phyloP scores from a whole-genome alignment of 2,888 invertebrate species.

The Amphiduros pacificus region DNA sequence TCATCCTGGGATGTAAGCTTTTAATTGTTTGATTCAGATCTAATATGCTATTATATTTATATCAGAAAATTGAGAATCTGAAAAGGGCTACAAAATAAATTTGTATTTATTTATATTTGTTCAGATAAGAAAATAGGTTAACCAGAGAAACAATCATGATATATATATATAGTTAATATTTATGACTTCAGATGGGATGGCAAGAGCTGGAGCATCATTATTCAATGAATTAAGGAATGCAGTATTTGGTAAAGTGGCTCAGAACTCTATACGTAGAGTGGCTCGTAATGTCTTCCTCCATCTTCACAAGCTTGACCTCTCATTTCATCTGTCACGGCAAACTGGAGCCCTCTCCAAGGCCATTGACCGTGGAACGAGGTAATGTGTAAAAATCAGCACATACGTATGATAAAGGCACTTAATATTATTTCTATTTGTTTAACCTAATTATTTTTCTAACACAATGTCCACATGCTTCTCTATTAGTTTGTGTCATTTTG shows the following conservation, averaged over 20 bases:
- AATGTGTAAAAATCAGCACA: too few species aligned
- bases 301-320: slow-evolving; percentile 89
- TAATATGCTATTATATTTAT: background rate
- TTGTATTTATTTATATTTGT: background rate
- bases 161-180: too few species aligned
- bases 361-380: slow-evolving; percentile 63
- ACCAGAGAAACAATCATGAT: too few species aligned
- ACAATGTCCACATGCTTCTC: too few species aligned
- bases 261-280: slow-evolving; percentile 91
- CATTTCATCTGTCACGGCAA: slow-evolving; percentile 90
- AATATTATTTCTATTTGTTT: too few species aligned
- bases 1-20: slow-evolving; percentile 84
- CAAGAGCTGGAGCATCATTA: slow-evolving; percentile 84
- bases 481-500: too few species aligned
- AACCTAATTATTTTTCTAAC: too few species aligned
- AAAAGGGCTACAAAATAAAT: background rate
- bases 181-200: slow-evolving; percentile 79
- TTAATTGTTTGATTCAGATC: too few species aligned
- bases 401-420: too few species aligned
- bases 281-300: slow-evolving; percentile 95
- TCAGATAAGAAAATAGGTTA: too few species aligned
- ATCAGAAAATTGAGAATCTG: background rate
- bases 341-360: slow-evolving; percentile 94
- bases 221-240: slow-evolving; percentile 97
- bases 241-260: slow-evolving; percentile 96